Evolutionary conservation across 2,797 vertebrate species (phyloP).

Genomic region (Anniella stebbinsi): DNA sequence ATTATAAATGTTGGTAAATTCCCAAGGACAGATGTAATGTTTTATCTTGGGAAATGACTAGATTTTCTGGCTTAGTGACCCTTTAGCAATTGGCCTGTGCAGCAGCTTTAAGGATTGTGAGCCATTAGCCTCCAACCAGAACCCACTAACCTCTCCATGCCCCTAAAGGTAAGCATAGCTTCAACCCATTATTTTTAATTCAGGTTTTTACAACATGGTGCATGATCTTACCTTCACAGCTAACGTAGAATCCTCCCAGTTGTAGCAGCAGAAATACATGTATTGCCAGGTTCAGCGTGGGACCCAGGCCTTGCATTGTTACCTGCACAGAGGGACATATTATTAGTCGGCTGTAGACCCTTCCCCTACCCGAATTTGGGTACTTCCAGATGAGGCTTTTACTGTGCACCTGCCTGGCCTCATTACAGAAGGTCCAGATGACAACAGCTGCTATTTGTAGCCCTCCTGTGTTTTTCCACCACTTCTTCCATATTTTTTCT

Average conservation of each 20-base stretch:
- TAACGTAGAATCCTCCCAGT: neutral
- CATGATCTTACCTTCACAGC: neutral
- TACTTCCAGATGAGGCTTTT: too few relatives aligned
- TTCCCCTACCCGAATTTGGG: too few relatives aligned
- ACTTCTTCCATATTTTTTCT: too few relatives aligned
- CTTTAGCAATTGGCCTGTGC: neutral
- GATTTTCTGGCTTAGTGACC: neutral
- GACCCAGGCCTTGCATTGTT: neutral
- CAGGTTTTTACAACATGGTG: neutral
- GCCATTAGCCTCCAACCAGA: neutral
- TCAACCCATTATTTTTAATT: neutral
- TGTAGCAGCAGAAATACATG: neutral
- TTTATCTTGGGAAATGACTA: neutral
- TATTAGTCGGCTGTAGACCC: neutral
- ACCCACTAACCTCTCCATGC: neutral
- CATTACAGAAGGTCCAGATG: too few relatives aligned
- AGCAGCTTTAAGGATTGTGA: neutral
- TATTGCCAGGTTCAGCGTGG: neutral
- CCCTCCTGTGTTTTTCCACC: too few relatives aligned
- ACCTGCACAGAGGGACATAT: constrained; percentile 3
- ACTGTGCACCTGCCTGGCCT: too few relatives aligned
- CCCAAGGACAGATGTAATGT: neutral
- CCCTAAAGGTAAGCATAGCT: neutral
- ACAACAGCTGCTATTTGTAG: too few relatives aligned
- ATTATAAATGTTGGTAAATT: neutral